These are phyloP conservation scores for Thyatira batis DNA, from an alignment of 2,888 invertebrate species.

Conservation along the genomic window DNA sequence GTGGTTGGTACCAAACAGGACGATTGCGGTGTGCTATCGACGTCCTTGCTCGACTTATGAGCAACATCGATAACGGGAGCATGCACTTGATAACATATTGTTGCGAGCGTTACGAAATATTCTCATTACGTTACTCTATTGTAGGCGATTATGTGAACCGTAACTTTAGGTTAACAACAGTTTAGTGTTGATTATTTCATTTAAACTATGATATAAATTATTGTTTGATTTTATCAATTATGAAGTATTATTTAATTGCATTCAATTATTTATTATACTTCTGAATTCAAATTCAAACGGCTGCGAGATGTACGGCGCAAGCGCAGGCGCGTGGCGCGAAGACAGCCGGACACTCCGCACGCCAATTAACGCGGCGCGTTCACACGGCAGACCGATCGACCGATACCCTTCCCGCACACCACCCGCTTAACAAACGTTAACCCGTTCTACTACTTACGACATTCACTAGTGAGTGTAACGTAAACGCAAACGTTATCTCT, in stretches of 20 bases:
- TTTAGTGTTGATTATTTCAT: not conserved
- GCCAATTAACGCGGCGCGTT: slow-evolving; percentile 77
- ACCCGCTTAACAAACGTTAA: slow-evolving; percentile 46
- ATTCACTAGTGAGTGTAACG: slow-evolving; percentile 40
- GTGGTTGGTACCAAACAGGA: slow-evolving; percentile 39
- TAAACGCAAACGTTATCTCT: slow-evolving; percentile 52
- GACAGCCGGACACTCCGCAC: slow-evolving; percentile 70
- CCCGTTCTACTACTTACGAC: slow-evolving; percentile 36
- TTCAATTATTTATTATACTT: slow-evolving; percentile 56
- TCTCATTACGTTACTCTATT: slow-evolving; percentile 8
- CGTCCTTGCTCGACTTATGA: slow-evolving; percentile 72
- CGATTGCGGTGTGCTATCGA: slow-evolving; percentile 50
- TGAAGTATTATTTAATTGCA: slow-evolving; percentile 8
- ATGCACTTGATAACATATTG: slow-evolving; percentile 47
- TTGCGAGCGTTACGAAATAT: slow-evolving; percentile 35
- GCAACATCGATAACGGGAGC: slow-evolving; percentile 58
- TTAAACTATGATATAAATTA: too few relatives aligned
- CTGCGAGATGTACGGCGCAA: slow-evolving; percentile 43
- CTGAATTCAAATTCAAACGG: slow-evolving; percentile 61
- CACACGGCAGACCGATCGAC: slow-evolving; percentile 60
- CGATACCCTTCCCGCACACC: slow-evolving; percentile 52
- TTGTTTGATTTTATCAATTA: too few relatives aligned
- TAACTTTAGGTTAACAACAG: not conserved
- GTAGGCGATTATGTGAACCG: not conserved
- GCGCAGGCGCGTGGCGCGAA: slow-evolving; percentile 70